Evolutionary conservation across 2,888 invertebrate species (phyloP).

Genomic region (Lepidochrysops patricia): DNA sequence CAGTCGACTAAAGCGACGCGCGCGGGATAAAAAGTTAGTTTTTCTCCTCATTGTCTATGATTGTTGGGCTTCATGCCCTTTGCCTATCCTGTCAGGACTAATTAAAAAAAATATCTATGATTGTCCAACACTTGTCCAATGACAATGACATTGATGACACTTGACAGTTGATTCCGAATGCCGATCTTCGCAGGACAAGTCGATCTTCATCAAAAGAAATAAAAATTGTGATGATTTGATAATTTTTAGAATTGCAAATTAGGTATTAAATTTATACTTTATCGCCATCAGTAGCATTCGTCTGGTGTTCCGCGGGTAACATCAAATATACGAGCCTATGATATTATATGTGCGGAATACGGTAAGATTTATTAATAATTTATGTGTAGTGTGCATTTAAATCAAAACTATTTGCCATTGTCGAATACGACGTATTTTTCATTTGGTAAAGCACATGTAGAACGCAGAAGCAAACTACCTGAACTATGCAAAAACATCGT

Average conservation of each 20-base stretch:
- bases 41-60: no score
- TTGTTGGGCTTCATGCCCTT: no score
- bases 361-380: not conserved
- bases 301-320: not conserved
- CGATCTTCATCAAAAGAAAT: not conserved
- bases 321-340: not conserved
- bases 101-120: no score
- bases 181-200: no score
- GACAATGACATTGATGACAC: no score
- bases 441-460: not conserved
- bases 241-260: not conserved
- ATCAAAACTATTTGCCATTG: not conserved
- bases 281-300: not conserved
- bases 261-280: not conserved
- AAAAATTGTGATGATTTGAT: constrained; percentile 2
- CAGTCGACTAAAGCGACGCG: no score
- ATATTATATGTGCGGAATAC: not conserved
- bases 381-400: not conserved
- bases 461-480: not conserved
- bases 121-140: no score
- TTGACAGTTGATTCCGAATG: no score
- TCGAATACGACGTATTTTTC: not conserved
- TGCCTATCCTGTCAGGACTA: no score
- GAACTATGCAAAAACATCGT: no score
- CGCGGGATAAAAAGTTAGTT: no score